A percentile compares a stretch with the other conserved stretches of the same genome.
These are phyloP conservation scores for Bombyx mandarina DNA, from an alignment of 1,140 invertebrate species.

Conservation along the genomic window DNA sequence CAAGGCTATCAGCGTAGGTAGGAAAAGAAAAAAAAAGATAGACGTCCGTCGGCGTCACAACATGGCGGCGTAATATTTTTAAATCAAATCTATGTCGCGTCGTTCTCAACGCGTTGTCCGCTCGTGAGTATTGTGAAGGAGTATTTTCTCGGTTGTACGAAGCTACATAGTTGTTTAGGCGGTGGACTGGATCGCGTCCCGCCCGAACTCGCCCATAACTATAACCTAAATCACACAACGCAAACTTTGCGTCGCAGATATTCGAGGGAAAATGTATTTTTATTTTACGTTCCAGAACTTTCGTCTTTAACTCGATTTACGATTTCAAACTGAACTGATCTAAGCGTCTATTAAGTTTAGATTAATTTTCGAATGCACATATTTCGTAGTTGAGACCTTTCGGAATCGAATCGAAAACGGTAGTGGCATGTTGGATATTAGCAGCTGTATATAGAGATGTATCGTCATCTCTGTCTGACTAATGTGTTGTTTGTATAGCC, in stretches of 20 bases:
- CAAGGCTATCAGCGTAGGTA: too few relatives aligned
- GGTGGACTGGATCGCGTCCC: slow-evolving; percentile 1
- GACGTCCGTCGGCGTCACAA: too few relatives aligned
- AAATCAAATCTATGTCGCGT: too few relatives aligned
- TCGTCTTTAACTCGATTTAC: neutral
- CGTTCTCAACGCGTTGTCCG: too few relatives aligned
- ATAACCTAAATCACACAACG: slow-evolving; percentile 25
- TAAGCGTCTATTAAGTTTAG: neutral
- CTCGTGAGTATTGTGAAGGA: too few relatives aligned
- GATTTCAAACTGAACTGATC: neutral
- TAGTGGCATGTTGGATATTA: slow-evolving; percentile 47
- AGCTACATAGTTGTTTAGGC: slow-evolving; percentile 49
- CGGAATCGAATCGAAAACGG: slow-evolving; percentile 11
- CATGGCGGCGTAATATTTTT: too few relatives aligned
- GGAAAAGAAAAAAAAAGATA: too few relatives aligned
- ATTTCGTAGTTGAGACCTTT: slow-evolving; percentile 20
- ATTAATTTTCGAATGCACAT: neutral
- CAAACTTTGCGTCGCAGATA: slow-evolving; percentile 62
- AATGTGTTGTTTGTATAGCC: slow-evolving; percentile 9
- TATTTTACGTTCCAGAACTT: slow-evolving; percentile 35
- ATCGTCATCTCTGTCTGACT: slow-evolving; percentile 31
- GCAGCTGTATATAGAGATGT: slow-evolving; percentile 58
- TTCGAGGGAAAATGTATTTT: slow-evolving; percentile 68
- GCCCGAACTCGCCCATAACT: slow-evolving; percentile 39
- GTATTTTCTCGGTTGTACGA: too few relatives aligned